Conservation (phyloP, 2,797 vertebrate genomes). For the Hypotaenidia philippensis region DNA sequence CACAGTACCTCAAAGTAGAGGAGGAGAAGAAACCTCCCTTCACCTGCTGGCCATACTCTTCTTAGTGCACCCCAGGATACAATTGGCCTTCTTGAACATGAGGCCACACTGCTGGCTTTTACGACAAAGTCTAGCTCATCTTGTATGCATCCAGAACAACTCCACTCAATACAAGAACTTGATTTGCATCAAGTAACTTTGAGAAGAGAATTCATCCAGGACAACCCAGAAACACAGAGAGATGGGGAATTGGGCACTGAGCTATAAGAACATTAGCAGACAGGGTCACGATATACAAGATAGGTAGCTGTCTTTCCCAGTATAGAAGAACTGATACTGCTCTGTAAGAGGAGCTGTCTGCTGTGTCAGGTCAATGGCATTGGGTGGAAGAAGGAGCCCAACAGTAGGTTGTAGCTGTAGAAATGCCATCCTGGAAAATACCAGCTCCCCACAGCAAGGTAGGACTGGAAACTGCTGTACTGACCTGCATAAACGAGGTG, state of each 20-base stretch:
- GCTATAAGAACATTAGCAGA: neutral
- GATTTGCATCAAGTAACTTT: neutral
- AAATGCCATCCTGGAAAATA: neutral
- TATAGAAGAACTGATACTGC: neutral
- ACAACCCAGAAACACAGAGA: neutral
- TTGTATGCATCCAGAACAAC: neutral
- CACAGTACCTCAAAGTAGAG: too few species aligned
- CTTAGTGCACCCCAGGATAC: too few species aligned
- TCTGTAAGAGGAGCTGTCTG: neutral
- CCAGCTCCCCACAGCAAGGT: neutral
- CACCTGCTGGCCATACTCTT: too few species aligned
- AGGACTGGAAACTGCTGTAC: neutral
- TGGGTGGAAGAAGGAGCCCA: rapidly evolving
- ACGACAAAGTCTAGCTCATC: neutral
- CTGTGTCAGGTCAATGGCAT: neutral
- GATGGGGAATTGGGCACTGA: neutral
- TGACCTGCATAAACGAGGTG: neutral
- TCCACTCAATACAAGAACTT: neutral
- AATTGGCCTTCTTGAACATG: too few species aligned
- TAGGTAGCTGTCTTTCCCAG: neutral
- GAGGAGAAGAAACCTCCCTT: too few species aligned
- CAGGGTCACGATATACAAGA: neutral
- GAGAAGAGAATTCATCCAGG: neutral
- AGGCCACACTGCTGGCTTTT: neutral
- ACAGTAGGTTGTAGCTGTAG: neutral